Evolutionary conservation across 1,140 invertebrate genomes (phyloP).

Genomic region (Matsumurasca onukii): DNA sequence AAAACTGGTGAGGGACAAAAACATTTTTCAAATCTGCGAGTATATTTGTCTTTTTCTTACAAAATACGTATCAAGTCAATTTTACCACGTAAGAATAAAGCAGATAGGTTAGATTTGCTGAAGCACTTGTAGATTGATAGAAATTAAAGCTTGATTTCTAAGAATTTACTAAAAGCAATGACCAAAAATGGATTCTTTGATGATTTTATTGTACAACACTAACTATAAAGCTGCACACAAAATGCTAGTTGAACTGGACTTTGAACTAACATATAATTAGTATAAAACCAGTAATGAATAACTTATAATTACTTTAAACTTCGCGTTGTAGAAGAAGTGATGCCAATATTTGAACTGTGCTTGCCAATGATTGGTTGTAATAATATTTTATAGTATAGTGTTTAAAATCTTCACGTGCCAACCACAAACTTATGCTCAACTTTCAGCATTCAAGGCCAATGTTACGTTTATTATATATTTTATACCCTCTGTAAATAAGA

Average conservation of each 20-base stretch:
- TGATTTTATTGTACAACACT: too few relatives aligned
- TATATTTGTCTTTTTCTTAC: too few relatives aligned
- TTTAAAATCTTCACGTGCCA: neutral
- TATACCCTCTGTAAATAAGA: neutral
- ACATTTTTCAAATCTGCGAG: too few relatives aligned
- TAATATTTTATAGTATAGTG: neutral
- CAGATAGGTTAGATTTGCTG: too few relatives aligned
- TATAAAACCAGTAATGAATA: neutral
- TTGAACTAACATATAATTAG: neutral
- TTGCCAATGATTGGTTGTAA: neutral
- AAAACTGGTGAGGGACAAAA: too few relatives aligned
- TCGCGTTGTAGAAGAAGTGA: neutral
- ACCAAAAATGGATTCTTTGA: too few relatives aligned
- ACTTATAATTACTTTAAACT: neutral
- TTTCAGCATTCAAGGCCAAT: neutral
- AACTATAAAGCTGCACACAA: too few relatives aligned
- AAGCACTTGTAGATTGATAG: too few relatives aligned
- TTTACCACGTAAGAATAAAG: too few relatives aligned
- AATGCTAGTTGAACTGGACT: neutral
- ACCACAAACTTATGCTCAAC: neutral
- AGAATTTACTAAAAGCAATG: too few relatives aligned
- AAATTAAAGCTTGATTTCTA: too few relatives aligned
- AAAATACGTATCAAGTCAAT: too few relatives aligned
- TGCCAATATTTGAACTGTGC: neutral
- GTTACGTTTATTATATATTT: neutral